Base-by-base conservation (phyloP, 2,888 invertebrate species). In the Pheosia gnoma region DNA sequence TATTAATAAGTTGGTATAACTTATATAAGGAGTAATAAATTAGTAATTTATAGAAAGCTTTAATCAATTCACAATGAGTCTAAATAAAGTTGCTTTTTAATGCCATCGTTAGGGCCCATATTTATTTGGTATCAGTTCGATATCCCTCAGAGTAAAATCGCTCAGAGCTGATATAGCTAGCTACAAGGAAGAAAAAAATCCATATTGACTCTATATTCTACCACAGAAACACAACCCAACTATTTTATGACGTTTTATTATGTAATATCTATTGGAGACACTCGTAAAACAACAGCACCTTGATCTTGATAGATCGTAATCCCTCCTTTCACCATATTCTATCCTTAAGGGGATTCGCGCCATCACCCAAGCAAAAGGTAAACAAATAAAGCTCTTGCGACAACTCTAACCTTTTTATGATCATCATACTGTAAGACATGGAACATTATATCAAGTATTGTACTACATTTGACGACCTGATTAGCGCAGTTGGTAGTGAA, bases 381-480 rank as follows among this genome's bases (percentile, higher is more conserved):
- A 47, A 11, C 4, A n/a, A 2, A 11, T 9, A 41, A 41, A 41
- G n/a, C 11, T n/a, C n/a, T 11, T 9, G 43, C 9, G 43, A 8
- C 43, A 43, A 49, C 25, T 25, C 25, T 25, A 51, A 51, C 51
- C 36, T 37, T 66, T 74, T 74, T 75, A 75, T 62, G 72, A 68
- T 60, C 63, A 62, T 56, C 56, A 61, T 64, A 63, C 72, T 64
- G 62, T 63, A 59, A 59, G 59, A 41, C 47, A 61, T 63, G 58
- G 59, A 62, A 63, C 59, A 57, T 58, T 65, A 54, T 62, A 63
- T 64, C 57, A 61, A 65, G 60, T 70, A 64, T 64, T 66, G 62
- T 69, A 72, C 72, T 74, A 72, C 67, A 69, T 63, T 66, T 66
- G 25, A 25, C 25, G 25, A 25, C 25, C 25, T 25, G 25, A 25